Percentiles rank a stretch among this genome's conserved stretches.
These are phyloP conservation scores for Brassicogethes aeneus DNA, from an alignment of 2,888 invertebrate species.

Conservation along the genomic window DNA sequence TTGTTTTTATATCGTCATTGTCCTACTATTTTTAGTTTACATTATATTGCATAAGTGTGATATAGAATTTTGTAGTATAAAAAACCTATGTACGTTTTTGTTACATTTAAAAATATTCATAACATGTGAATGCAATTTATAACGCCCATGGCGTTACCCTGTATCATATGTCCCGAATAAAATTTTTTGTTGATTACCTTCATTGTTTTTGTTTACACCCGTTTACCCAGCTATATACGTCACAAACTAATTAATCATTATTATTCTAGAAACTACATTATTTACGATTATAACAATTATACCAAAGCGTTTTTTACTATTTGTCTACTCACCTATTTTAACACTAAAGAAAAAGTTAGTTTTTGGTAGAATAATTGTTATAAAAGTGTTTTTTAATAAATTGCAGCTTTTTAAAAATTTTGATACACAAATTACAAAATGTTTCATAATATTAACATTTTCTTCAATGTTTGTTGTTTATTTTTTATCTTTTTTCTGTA, in stretches of 20 bases:
- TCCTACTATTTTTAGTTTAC: constrained; percentile 1
- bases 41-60: background rate
- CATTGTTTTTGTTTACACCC: background rate
- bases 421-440: too few species aligned
- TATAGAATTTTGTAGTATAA: constrained; percentile 2
- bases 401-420: too few species aligned
- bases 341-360: too few species aligned
- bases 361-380: too few species aligned
- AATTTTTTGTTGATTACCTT: constrained; percentile 3
- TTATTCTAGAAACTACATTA: background rate
- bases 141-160: constrained; percentile 9
- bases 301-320: too few species aligned
- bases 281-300: background rate
- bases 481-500: too few species aligned
- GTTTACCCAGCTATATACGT: background rate
- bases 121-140: constrained; percentile 9
- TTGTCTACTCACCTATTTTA: too few species aligned
- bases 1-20: background rate
- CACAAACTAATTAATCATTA: background rate
- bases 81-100: constrained; percentile 19
- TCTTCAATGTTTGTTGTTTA: too few species aligned
- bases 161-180: constrained; percentile 12
- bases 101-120: constrained; percentile 17
- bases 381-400: too few species aligned
- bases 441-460: too few species aligned